These are phyloP conservation scores for Chrosomus eos DNA, from an alignment of 2,797 vertebrate species.

Conservation along the genomic window DNA sequence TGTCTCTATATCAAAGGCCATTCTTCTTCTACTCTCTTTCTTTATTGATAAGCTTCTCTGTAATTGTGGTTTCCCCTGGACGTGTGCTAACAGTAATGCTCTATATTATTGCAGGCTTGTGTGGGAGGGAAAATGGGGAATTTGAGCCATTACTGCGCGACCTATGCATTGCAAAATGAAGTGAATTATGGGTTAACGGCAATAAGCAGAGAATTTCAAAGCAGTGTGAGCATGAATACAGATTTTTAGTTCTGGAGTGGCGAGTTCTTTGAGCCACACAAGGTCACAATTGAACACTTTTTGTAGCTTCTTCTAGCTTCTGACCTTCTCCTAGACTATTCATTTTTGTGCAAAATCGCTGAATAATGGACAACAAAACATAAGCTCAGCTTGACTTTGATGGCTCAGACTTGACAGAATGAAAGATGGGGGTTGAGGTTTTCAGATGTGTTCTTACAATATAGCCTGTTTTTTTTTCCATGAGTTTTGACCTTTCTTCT, in stretches of 20 bases:
- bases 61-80: slow-evolving; percentile 48
- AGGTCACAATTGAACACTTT: neutral
- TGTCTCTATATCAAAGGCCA: slow-evolving; percentile 46
- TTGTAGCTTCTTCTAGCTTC: neutral
- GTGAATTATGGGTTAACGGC: slow-evolving; percentile 26
- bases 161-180: slow-evolving; percentile 14
- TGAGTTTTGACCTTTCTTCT: slow-evolving; percentile 46
- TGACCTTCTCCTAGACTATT: slow-evolving; percentile 13
- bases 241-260: slow-evolving; percentile 6
- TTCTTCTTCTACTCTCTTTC: slow-evolving; percentile 20
- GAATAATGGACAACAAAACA: slow-evolving; percentile 19
- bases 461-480: slow-evolving; percentile 5
- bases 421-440: slow-evolving; percentile 7
- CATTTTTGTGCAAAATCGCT: neutral
- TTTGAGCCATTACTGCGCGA: slow-evolving; percentile 29
- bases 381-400: slow-evolving; percentile 34
- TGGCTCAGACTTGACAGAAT: slow-evolving; percentile 14
- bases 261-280: neutral
- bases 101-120: slow-evolving; percentile 42
- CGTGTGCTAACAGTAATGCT: slow-evolving; percentile 38
- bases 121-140: slow-evolving; percentile 24
- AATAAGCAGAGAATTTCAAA: slow-evolving; percentile 3
- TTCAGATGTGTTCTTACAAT: slow-evolving; percentile 40
- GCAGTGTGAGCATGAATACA: slow-evolving; percentile 8
- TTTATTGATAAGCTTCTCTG: slow-evolving; percentile 53